Conservation (phyloP, 2,888 invertebrate species). For the Himalopsyche kuldschensis region DNA sequence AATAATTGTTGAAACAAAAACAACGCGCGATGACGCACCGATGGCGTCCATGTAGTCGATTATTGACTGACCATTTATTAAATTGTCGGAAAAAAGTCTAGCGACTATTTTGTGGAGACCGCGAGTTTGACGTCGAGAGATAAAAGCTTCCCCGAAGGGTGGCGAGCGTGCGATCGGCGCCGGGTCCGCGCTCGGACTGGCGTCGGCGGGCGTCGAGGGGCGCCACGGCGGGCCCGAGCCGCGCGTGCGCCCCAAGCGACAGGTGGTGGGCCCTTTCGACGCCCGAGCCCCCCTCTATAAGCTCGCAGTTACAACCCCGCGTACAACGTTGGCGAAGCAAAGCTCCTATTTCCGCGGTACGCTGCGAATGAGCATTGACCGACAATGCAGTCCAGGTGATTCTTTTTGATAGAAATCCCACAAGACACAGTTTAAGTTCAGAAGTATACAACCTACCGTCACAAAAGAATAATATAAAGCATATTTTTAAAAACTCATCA, state of each 20-base stretch:
- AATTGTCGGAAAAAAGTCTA: background rate
- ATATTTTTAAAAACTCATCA: no score
- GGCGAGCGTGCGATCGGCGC: conserved; percentile 52
- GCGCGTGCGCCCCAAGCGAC: conserved; percentile 39
- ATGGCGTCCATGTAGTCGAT: background rate
- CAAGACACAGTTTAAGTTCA: background rate
- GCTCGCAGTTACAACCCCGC: conserved; percentile 3
- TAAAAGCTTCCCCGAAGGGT: conserved; percentile 44
- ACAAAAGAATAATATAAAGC: no score
- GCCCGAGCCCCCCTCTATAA: conserved; percentile 10
- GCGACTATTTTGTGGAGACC: background rate
- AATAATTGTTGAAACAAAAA: background rate
- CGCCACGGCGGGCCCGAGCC: conserved; percentile 16
- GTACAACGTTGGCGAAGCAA: background rate
- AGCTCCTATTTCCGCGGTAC: background rate
- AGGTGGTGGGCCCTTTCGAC: conserved; percentile 30
- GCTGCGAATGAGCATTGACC: background rate
- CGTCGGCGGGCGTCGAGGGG: conserved; percentile 17
- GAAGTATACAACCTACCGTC: no score
- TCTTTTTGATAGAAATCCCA: background rate
- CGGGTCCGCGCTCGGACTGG: conserved; percentile 56
- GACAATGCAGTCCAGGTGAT: background rate
- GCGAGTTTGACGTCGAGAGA: background rate
- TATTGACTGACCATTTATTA: background rate
- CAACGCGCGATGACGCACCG: background rate